Evolutionary conservation across 2,113 vertebrate species (phyloP), one percentile per base, ranked within the genome.

Genomic region (Nibea albiflora): DNA sequence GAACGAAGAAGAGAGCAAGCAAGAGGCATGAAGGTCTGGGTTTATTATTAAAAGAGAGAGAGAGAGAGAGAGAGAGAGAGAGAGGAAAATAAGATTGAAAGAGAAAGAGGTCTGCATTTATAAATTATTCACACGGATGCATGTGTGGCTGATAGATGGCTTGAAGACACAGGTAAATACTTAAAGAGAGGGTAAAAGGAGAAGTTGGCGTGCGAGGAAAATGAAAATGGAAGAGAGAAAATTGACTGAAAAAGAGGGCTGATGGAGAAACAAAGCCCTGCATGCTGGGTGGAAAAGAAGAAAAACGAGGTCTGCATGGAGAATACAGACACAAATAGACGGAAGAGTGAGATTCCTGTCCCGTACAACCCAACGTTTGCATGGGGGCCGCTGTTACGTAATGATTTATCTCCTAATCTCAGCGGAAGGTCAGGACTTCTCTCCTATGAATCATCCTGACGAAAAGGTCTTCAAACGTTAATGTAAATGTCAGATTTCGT

Each of bases 41-140:
- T 53, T 69, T n/a, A 62, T 69, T 24, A 42, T 39, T 39, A 39
- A 39, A 6, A 39, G 9, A 50, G 24, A 26, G 24, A 26, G 15
- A 44, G 31, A 35, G 3, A 35, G 31, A 35, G 4, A 31, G 31
- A 53, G 11, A 19, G 19, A 47, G 35, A 49, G 53, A 35, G 11
- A 50, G 5, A 7, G 10, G 20, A 3, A 62, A 63, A 53, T 35
- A 10, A 47, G 31, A 75, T 20, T 10, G 52, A 64, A 54, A 63
- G 44, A 63, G 54, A 71, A 52, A 69, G 60, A 72, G 17, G 50
- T 58, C 47, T 56, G 66, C 31, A 7, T 69, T 78, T 7, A 68
- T 86, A 79, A 88, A 88, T 88, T 58, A 90, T 88, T 88, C 84
- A 80, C 64, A 28, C 16, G 44, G 78, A 72, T 20, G 57, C 53